Evolutionary conservation across 2,797 vertebrate species (phyloP), one percentile per base, ranked within the genome.

Genomic region (Takifugu rubripes): DNA sequence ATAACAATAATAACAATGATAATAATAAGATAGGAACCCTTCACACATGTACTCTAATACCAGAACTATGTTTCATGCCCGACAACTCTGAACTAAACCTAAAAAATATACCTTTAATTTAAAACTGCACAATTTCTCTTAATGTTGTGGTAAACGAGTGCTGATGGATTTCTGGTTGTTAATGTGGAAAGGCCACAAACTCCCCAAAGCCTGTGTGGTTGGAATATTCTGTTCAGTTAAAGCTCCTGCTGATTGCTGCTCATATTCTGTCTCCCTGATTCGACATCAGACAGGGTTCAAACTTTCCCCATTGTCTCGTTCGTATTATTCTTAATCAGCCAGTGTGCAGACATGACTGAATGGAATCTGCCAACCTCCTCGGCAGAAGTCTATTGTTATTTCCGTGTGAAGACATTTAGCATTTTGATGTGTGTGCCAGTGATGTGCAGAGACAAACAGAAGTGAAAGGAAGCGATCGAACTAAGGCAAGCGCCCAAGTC

Each of bases 401-500:
- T 10, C 36, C 49, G 59, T 40, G 26, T 59, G 58, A 50, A 52
- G 72, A 69, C 56, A 64, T 70, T 77, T 61, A 12, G 53, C 70
- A 49, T 75, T 77, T 56, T 77, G 58, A 77, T 52, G 62, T 10
- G 29, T 40, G n/a, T 27, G n/a, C 56, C 64, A 58, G 49, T 57
- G 74, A 74, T 81, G 45, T 60, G 66, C 58, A 52, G 63, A 68
- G 73, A 80, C 68, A 74, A 66, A 65, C 70, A 64, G 61, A 59
- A 58, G 68, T 56, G 64, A 69, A 55, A 53, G 62, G 83, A 83
- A 73, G 68, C 59, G 73, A 83, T 84, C 73, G 65, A 84, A 81
- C 49, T 72, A 64, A 71, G 78, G 72, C 84, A 72, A 67, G 74
- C 58, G 21, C 72, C 74, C 75, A 84, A 84, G 68, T 82, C 66